These are phyloP conservation scores for Astatotilapia flaviijosephi DNA, from an alignment of 2,113 vertebrate species.

Conservation along the genomic window DNA sequence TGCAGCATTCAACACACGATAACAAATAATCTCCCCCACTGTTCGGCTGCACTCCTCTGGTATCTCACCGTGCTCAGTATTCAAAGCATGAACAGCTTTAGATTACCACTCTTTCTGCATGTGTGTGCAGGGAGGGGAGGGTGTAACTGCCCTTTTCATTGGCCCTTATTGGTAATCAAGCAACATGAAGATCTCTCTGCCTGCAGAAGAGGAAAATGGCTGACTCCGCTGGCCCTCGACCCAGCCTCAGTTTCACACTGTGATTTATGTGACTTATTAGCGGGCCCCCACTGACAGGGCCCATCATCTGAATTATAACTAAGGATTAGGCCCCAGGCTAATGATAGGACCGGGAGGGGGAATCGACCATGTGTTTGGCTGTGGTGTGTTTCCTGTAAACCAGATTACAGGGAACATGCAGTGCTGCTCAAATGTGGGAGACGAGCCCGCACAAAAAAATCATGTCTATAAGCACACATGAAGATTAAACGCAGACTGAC, in stretches of 20 bases:
- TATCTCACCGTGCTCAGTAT: constrained; percentile 60
- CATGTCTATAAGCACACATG: constrained; percentile 13
- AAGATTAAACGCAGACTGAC: constrained; percentile 25
- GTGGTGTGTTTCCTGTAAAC: constrained; percentile 50
- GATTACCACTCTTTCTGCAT: constrained; percentile 35
- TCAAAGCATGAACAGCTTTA: constrained; percentile 55
- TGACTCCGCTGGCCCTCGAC: constrained; percentile 49
- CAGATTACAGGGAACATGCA: constrained; percentile 57
- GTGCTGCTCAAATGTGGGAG: constrained; percentile 35
- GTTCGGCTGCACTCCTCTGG: constrained; percentile 16
- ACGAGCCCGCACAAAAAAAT: constrained; percentile 21
- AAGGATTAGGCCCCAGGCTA: constrained; percentile 59
- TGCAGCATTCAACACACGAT: not conserved
- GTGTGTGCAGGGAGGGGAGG: not conserved
- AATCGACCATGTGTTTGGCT: constrained; percentile 56
- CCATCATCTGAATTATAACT: constrained; percentile 74
- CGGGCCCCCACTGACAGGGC: constrained; percentile 62
- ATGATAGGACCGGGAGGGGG: constrained; percentile 47
- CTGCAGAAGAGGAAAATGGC: constrained; percentile 66
- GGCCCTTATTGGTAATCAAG: constrained; percentile 62
- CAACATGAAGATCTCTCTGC: constrained; percentile 50
- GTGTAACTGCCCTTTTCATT: constrained; percentile 53
- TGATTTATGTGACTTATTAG: constrained; percentile 72
- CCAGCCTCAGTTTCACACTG: constrained; percentile 49
- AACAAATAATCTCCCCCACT: not conserved